Percentiles rank a stretch among this genome's conserved stretches.
Conservation (phyloP, 1,140 invertebrate species). For the Dendrolimus kikuchii region DNA sequence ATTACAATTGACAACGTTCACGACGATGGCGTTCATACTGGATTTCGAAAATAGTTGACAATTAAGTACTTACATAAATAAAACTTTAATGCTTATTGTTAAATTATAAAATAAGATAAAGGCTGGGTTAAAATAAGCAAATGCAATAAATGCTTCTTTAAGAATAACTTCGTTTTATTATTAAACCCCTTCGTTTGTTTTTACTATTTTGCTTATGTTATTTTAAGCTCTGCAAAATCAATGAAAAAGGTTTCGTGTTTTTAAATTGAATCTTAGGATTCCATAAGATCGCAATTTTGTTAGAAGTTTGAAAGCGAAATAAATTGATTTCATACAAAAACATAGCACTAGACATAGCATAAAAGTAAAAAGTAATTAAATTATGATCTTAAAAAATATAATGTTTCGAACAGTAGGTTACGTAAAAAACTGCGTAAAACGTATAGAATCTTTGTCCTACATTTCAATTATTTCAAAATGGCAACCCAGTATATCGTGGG, state of each 20-base stretch:
- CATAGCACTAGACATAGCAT: no score
- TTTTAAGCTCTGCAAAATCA: no score
- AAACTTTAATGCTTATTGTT: neutral
- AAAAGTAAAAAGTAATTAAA: no score
- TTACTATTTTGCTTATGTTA: no score
- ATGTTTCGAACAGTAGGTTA: neutral
- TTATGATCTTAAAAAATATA: no score
- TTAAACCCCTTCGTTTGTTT: neutral
- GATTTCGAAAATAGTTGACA: neutral
- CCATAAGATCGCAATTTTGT: no score
- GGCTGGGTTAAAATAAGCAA: slow-evolving; percentile 4
- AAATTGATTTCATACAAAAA: no score
- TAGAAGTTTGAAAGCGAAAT: no score
- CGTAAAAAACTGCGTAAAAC: slow-evolving; percentile 12
- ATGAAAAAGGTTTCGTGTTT: no score
- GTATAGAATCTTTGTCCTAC: slow-evolving; percentile 30
- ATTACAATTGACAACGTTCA: neutral
- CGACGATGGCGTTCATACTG: neutral
- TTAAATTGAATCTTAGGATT: no score
- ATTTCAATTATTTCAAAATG: slow-evolving; percentile 29
- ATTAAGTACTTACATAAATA: neutral
- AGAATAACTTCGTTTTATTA: neutral
- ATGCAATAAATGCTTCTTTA: slow-evolving; percentile 3
- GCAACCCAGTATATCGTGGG: slow-evolving; percentile 37
- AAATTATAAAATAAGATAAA: neutral